These are phyloP conservation scores for Rhimphoctona megacephalus DNA, from an alignment of 2,888 invertebrate genomes.

Conservation along the genomic window DNA sequence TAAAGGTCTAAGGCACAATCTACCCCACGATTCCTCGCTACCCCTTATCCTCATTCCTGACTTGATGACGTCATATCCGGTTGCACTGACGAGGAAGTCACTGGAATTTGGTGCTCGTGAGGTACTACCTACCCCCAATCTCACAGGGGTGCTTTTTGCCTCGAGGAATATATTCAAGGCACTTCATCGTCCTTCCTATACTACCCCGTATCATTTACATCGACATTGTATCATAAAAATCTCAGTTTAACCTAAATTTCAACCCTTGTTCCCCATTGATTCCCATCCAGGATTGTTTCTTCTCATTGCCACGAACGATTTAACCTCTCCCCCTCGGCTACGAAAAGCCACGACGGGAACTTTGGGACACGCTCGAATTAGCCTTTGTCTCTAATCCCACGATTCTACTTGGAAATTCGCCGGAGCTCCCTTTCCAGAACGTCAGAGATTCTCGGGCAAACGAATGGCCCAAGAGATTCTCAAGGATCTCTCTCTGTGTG, in stretches of 20 bases:
- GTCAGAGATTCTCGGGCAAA: slow-evolving; percentile 44
- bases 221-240: not conserved
- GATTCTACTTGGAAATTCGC: slow-evolving; percentile 57
- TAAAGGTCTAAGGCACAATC: slow-evolving; percentile 25
- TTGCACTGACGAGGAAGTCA: slow-evolving; percentile 74
- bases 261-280: slow-evolving; percentile 33
- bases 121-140: not conserved
- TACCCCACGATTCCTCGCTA: slow-evolving; percentile 23
- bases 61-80: slow-evolving; percentile 80
- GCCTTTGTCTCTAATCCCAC: slow-evolving; percentile 66
- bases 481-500: slow-evolving; percentile 14
- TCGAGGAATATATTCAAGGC: slow-evolving; percentile 7
- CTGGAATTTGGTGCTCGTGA: slow-evolving; percentile 69
- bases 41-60: slow-evolving; percentile 49
- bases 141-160: not conserved
- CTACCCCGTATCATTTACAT: not conserved
- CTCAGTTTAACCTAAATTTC: not conserved
- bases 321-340: slow-evolving; percentile 44
- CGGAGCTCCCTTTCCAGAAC: slow-evolving; percentile 18
- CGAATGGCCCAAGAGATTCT: slow-evolving; percentile 59
- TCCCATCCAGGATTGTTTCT: slow-evolving; percentile 25
- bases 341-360: slow-evolving; percentile 62
- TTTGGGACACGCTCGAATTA: slow-evolving; percentile 65
- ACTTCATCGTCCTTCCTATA: not conserved
- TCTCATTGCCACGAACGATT: slow-evolving; percentile 60